A percentile compares a stretch with the other conserved stretches of the same genome.
Evolutionary conservation across 2,888 invertebrate species (phyloP).

Genomic region (Lepeophtheirus nordmannii): DNA sequence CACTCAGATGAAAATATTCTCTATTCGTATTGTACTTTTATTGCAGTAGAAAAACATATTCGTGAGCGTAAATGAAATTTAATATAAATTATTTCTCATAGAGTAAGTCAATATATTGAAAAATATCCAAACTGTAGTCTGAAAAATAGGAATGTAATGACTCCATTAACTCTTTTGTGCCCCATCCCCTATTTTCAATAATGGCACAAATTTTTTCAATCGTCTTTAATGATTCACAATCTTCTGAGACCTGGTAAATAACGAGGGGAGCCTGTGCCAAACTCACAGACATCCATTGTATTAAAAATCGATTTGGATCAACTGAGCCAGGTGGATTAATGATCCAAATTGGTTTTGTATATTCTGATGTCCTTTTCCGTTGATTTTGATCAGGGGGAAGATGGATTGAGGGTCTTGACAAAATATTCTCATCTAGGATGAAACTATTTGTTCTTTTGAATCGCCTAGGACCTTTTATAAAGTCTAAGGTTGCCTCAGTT

Average conservation of each 20-base stretch:
- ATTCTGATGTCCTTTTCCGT: background rate
- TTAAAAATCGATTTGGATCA: background rate
- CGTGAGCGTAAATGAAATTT: too few species aligned
- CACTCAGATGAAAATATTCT: too few species aligned
- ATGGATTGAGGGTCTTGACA: background rate
- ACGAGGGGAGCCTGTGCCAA: background rate
- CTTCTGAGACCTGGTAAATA: background rate
- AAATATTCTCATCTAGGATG: background rate
- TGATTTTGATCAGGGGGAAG: background rate
- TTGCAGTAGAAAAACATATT: too few species aligned
- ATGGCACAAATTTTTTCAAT: too few species aligned
- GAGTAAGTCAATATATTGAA: background rate
- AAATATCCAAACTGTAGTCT: background rate
- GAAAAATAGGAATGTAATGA: background rate
- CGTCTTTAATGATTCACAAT: too few species aligned
- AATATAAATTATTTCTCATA: background rate
- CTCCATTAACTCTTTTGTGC: background rate
- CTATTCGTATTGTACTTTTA: too few species aligned
- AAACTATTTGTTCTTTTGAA: background rate
- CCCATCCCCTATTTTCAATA: too few species aligned
- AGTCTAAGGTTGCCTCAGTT: too few species aligned
- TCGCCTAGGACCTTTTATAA: too few species aligned
- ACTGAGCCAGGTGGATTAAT: background rate
- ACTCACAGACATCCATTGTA: constrained; percentile 6
- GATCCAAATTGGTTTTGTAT: background rate